Conservation (phyloP, 2,113 vertebrate genomes). For the Etheostoma spectabile region DNA sequence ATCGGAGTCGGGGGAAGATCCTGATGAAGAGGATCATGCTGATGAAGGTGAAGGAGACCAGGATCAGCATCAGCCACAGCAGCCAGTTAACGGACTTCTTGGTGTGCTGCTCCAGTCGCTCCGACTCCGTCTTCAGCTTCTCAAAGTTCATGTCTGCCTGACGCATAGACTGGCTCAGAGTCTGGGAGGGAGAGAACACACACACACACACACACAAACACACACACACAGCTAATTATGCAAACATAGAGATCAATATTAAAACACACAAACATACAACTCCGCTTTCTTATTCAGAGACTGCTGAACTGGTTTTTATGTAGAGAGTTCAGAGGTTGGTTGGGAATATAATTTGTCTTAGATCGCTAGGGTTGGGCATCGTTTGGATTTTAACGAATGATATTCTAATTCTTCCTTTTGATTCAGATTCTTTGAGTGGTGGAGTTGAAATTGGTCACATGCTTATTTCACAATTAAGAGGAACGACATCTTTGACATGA, state of each 20-base stretch:
- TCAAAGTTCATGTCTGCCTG: conserved; percentile 96
- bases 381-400: no score
- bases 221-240: neutral
- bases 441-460: no score
- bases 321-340: neutral
- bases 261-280: neutral
- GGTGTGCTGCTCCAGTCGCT: conserved; percentile 94
- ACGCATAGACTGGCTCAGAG: conserved; percentile 91
- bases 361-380: conserved; percentile 8
- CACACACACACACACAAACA: no score
- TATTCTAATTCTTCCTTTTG: no score
- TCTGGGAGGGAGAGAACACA: conserved; percentile 79
- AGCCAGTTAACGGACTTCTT: conserved; percentile 99
- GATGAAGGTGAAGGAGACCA: conserved; percentile 96
- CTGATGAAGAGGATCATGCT: conserved; percentile 98
- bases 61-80: conserved; percentile 95
- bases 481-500: no score
- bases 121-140: conserved; percentile 95
- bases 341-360: neutral
- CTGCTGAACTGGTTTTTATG: neutral
- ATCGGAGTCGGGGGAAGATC: conserved; percentile 94
- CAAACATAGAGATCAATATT: neutral
- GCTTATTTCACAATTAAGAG: no score
- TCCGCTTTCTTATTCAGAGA: neutral
- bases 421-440: no score